Evolutionary conservation across 2,888 invertebrate species (phyloP).

Genomic region (Plutella xylostella): DNA sequence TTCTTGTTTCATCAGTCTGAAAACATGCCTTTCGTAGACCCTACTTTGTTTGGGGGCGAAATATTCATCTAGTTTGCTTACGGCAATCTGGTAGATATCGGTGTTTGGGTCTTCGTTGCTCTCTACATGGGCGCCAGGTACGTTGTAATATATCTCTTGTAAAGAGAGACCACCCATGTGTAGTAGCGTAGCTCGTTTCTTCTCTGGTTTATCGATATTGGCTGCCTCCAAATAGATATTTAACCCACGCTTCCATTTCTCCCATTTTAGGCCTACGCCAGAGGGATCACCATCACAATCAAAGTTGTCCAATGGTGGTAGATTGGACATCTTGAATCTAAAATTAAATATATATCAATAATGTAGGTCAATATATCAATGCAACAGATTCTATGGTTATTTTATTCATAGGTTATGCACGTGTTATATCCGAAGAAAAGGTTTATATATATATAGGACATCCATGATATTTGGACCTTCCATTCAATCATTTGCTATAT

Average conservation of each 20-base stretch:
- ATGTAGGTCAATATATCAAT: too few relatives aligned
- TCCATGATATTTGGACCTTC: too few relatives aligned
- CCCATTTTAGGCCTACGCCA: conserved; percentile 23
- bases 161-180: conserved; percentile 19
- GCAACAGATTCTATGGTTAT: too few relatives aligned
- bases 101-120: conserved; percentile 4
- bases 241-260: conserved; percentile 25
- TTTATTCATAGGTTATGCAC: too few relatives aligned
- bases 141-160: conserved; percentile 24
- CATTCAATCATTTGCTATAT: too few relatives aligned
- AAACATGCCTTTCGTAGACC: conserved; percentile 15
- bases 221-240: conserved; percentile 20
- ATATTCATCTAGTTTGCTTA: conserved; percentile 22
- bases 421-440: too few relatives aligned
- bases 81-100: conserved; percentile 10
- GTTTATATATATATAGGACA: too few relatives aligned
- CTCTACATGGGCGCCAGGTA: conserved; percentile 18
- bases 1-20: conserved; percentile 23
- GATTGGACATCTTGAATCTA: too few relatives aligned
- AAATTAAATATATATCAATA: too few relatives aligned
- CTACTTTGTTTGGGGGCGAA: conserved; percentile 27
- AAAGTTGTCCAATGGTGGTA: conserved; percentile 10
- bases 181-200: conserved; percentile 20
- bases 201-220: conserved; percentile 7
- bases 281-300: conserved; percentile 22